Conservation (phyloP, 2,797 vertebrate species). For the Poecilia wingei region DNA sequence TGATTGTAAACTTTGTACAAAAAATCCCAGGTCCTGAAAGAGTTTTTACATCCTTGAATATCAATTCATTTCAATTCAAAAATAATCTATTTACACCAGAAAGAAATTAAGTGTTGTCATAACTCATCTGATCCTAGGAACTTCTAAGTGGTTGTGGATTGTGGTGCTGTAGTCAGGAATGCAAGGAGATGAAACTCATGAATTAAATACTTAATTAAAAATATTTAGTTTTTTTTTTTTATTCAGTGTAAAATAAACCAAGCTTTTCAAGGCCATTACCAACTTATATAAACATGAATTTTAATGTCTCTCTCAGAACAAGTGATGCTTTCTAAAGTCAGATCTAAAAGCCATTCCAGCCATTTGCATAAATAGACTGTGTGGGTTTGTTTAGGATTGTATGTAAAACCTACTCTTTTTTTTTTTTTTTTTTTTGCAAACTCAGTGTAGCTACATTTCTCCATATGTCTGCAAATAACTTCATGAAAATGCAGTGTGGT, state of each 20-base stretch:
- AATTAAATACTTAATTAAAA: conserved; percentile 7
- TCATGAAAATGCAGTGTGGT: conserved; percentile 9
- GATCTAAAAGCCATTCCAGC: conserved; percentile 7
- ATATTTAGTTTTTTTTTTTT: background rate
- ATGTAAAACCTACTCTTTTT: conserved; percentile 1
- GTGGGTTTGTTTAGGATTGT: conserved; percentile 28
- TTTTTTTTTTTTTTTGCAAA: background rate
- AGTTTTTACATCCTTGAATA: background rate
- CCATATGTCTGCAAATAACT: conserved; percentile 38
- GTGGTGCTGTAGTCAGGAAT: background rate
- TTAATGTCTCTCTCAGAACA: conserved; percentile 14
- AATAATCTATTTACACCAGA: background rate
- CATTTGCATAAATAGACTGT: conserved; percentile 40
- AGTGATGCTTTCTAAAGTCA: conserved; percentile 19
- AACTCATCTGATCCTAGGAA: background rate
- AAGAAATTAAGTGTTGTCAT: background rate
- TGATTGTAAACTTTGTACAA: background rate
- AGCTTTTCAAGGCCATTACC: conserved; percentile 8
- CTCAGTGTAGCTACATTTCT: conserved; percentile 21
- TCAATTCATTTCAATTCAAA: background rate
- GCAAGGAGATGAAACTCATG: conserved; percentile 15
- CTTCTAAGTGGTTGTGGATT: background rate
- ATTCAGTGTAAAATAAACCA: conserved; percentile 4
- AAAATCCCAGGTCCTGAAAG: background rate
- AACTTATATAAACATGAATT: conserved; percentile 19